Evolutionary conservation across 2,797 vertebrate genomes (phyloP), one percentile per base, ranked within the genome.

Genomic region (Channallabes apus): DNA sequence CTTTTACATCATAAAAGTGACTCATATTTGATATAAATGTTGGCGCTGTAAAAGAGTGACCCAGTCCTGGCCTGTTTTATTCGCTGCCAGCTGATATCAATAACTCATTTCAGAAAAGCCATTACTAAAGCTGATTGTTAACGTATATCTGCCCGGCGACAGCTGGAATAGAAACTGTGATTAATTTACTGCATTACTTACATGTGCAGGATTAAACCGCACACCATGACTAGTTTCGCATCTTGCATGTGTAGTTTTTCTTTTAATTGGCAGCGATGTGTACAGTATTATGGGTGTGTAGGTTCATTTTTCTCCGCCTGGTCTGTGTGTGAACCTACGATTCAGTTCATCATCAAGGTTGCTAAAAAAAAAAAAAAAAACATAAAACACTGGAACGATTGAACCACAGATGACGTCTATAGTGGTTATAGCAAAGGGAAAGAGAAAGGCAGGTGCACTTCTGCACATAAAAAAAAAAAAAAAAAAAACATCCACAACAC

Each of bases 21-120:
- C 93, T 95, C 92, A 94, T 91, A 93, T 93, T 90, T 93, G 93
- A 95, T 95, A 95, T 94, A 93, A 95, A 95, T 94, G 94, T 94
- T 94, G 95, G 94, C 92, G 91, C 92, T 91, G 90, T 94, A 92
- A 95, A 94, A 87, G 69, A 86, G 87, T 85, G 88, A 92, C 91
- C 91, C 85, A 71, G 90, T 93, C 92, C 93, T 90, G 88, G 92
- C 91, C 90, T 90, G 82, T 90, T 91, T 89, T 84, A 86, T 90
- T 93, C 90, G 91, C 89, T 93, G 91, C 93, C 92, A 94, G 92
- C 87, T 93, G 93, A 88, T 90, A 93, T 93, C 93, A 93, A 93
- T 93, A 90, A 84, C 88, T 85, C 85, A 91, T 92, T 92, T 91
- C 90, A 83, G 90, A 91, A 89, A 88, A 91, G 89, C 85, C 41